Base-by-base conservation (phyloP, 2,113 vertebrate genomes). In the Lagopus leucura region DNA sequence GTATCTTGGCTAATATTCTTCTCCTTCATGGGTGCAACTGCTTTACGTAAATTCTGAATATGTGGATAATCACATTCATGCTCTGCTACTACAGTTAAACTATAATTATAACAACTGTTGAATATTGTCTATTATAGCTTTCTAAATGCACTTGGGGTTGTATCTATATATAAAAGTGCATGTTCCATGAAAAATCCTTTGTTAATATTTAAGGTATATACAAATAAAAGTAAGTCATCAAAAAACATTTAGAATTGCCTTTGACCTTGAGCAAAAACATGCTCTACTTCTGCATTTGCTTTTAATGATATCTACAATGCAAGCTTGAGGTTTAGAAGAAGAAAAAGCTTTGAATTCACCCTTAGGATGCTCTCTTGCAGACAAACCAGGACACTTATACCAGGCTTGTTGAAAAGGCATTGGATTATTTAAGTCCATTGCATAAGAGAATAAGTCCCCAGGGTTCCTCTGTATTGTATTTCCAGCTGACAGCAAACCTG, bases 401-500 rank as follows among this genome's bases (percentile, higher is more conserved):
- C 21, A 38, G 55, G 32, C 11, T 80, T 93, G 70, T 66, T 89
- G 30, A 52, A 75, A 89, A 89, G 32, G 66, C 32, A 52, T 34
- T 66, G 42, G 81, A 93, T 89, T 64, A 71, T 92, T 95, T 92
- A 88, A 91, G 90, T 88, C 58, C 21, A 58, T 55, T 90, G 75
- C 89, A 81, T 93, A 93, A 83, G 24, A 89, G 30, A 69, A 15
- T 25, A 82, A 63, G 57, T 89, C 79, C 72, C 86, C 40, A 8
- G 84, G 81, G 60, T 58, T 34, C 66, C 92, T 95, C 75, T 88
- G n/a, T 65, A 65, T 82, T 92, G 54, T 86, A 64, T 92, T 96
- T 95, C 47, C 86, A 95, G 54, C 70, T 95, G 95, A 93, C 93
- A 96, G 73, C 61, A 95, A 96, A 86, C 50, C 79, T 90, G 91